These are phyloP conservation scores for Cyclopterus lumpus DNA, from an alignment of 2,797 vertebrate genomes.

Conservation along the genomic window DNA sequence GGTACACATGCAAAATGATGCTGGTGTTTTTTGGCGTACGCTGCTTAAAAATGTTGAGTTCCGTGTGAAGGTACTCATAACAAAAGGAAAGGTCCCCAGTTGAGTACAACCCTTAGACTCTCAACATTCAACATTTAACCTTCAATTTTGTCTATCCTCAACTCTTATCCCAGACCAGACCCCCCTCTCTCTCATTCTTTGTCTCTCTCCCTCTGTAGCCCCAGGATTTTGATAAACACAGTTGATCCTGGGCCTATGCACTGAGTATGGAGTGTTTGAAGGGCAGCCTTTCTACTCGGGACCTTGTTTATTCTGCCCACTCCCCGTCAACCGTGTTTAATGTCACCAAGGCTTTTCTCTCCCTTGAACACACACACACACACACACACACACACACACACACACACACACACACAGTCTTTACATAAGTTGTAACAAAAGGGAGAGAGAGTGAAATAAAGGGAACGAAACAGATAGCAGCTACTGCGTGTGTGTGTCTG, in stretches of 20 bases:
- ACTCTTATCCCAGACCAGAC: background rate
- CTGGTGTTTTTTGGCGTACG: too few species aligned
- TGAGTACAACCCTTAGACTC: too few species aligned
- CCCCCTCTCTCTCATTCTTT: slow-evolving; percentile 23
- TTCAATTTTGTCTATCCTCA: slow-evolving; percentile 16
- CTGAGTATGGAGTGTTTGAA: slow-evolving; percentile 78
- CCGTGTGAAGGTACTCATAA: background rate
- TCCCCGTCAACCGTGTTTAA: slow-evolving; percentile 79
- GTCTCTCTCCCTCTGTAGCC: slow-evolving; percentile 58
- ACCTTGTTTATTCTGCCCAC: slow-evolving; percentile 79
- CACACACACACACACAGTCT: slow-evolving; percentile 38
- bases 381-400: slow-evolving; percentile 32
- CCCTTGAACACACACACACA: slow-evolving; percentile 42
- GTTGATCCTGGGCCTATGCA: slow-evolving; percentile 80
- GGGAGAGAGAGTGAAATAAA: slow-evolving; percentile 6
- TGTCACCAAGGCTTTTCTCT: slow-evolving; percentile 77
- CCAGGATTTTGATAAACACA: slow-evolving; percentile 79
- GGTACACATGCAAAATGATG: too few species aligned
- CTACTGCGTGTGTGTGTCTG: slow-evolving; percentile 32
- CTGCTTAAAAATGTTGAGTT: background rate
- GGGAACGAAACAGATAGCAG: slow-evolving; percentile 42
- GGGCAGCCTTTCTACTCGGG: slow-evolving; percentile 70
- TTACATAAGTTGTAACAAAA: slow-evolving; percentile 65
- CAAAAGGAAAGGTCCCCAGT: too few species aligned
- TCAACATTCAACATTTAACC: too few species aligned